These are phyloP conservation scores for Allygus modestus DNA, from an alignment of 2,888 invertebrate species.

Conservation along the genomic window DNA sequence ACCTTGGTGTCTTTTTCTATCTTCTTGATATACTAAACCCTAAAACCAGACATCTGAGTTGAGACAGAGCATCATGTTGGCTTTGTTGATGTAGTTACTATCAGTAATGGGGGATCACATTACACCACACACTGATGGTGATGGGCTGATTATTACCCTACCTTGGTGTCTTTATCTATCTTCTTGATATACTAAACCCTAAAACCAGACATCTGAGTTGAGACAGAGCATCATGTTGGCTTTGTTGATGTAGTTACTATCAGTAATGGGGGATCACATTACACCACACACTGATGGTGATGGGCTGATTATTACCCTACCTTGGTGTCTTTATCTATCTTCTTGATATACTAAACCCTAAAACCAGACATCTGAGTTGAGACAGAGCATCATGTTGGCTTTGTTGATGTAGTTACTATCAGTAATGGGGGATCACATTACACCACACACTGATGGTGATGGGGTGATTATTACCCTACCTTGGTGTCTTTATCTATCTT, in stretches of 20 bases:
- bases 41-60: no score
- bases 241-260: neutral
- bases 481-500: neutral
- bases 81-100: no score
- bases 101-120: conserved; percentile 15
- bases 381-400: no score
- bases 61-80: no score
- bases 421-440: conserved; percentile 15
- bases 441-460: neutral
- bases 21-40: neutral
- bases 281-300: neutral
- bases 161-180: neutral
- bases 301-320: neutral
- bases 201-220: no score
- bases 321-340: neutral
- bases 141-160: neutral
- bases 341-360: neutral
- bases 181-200: neutral
- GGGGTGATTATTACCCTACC: neutral
- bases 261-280: conserved; percentile 15
- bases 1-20: neutral
- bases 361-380: neutral
- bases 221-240: no score
- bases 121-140: neutral
- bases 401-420: neutral